phyloP scores from a whole-genome alignment of 2,888 invertebrate genomes.

The Gandaritis pyraliata region DNA sequence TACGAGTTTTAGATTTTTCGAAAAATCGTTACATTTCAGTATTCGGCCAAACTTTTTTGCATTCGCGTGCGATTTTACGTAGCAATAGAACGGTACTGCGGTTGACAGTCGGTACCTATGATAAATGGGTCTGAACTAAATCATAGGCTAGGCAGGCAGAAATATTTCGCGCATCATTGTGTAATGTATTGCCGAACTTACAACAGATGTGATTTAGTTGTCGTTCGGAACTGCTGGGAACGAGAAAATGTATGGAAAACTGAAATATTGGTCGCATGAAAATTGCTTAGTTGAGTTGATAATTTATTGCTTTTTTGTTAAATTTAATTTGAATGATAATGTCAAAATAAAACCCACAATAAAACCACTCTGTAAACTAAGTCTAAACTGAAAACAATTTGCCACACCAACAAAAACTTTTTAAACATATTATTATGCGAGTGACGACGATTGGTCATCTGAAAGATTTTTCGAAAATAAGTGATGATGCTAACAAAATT shows the following conservation, averaged over 20 bases:
- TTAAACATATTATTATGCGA: too few relatives aligned
- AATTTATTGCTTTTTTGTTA: neutral
- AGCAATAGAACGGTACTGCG: slow-evolving; percentile 40
- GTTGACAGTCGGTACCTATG: slow-evolving; percentile 64
- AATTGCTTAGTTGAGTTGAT: slow-evolving; percentile 7
- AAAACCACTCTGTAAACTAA: too few relatives aligned
- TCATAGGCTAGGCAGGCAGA: slow-evolving; percentile 54
- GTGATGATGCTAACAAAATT: too few relatives aligned
- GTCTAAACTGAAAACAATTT: too few relatives aligned
- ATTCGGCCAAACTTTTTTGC: neutral
- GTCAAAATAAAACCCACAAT: too few relatives aligned
- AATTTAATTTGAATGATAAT: too few relatives aligned
- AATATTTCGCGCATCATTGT: slow-evolving; percentile 66
- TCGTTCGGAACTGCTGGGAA: slow-evolving; percentile 41
- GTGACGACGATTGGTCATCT: too few relatives aligned
- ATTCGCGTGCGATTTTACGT: slow-evolving; percentile 2
- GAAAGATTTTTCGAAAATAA: too few relatives aligned
- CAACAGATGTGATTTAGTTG: slow-evolving; percentile 30
- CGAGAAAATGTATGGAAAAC: slow-evolving; percentile 4
- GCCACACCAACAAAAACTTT: too few relatives aligned
- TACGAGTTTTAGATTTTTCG: neutral
- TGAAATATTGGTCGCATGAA: slow-evolving; percentile 10
- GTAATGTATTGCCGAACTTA: slow-evolving; percentile 61
- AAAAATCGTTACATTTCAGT: neutral
- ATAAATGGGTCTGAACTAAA: slow-evolving; percentile 67